A percentile compares a stretch with the other conserved stretches of the same genome.
Evolutionary conservation across 2,888 invertebrate genomes (phyloP).

Genomic region (Nycteola revayana): DNA sequence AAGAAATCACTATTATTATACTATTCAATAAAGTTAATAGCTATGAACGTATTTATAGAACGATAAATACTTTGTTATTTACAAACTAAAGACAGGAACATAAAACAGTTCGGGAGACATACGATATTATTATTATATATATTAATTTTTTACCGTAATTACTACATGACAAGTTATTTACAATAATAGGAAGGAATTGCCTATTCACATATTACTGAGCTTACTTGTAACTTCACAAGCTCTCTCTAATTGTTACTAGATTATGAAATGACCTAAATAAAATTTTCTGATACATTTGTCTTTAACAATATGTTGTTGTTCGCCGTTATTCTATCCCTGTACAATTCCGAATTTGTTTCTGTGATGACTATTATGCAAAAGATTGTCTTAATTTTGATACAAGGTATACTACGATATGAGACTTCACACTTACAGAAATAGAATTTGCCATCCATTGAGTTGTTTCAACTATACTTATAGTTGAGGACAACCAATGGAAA

Average conservation of each 20-base stretch:
- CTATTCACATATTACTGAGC: conserved; percentile 75
- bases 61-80: conserved; percentile 69
- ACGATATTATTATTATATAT: conserved; percentile 55
- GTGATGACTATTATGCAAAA: conserved; percentile 37
- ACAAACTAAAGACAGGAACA: conserved; percentile 79
- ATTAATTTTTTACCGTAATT: conserved; percentile 70
- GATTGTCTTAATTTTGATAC: conserved; percentile 27
- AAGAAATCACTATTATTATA: conserved; percentile 51
- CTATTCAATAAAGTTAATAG: conserved; percentile 43
- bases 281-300: conserved; percentile 45
- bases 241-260: conserved; percentile 46
- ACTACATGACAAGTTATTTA: conserved; percentile 68
- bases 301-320: conserved; percentile 43
- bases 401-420: conserved; percentile 12
- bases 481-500: conserved; percentile 18
- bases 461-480: conserved; percentile 4
- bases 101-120: conserved; percentile 76
- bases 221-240: conserved; percentile 67
- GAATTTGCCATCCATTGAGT: conserved; percentile 13
- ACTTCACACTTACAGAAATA: too few relatives aligned
- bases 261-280: conserved; percentile 45
- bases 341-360: conserved; percentile 78
- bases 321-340: conserved; percentile 73
- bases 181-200: conserved; percentile 63
- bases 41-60: conserved; percentile 44